These are phyloP conservation scores for Parthenolecanium corni DNA, from an alignment of 2,888 invertebrate genomes.

Conservation along the genomic window DNA sequence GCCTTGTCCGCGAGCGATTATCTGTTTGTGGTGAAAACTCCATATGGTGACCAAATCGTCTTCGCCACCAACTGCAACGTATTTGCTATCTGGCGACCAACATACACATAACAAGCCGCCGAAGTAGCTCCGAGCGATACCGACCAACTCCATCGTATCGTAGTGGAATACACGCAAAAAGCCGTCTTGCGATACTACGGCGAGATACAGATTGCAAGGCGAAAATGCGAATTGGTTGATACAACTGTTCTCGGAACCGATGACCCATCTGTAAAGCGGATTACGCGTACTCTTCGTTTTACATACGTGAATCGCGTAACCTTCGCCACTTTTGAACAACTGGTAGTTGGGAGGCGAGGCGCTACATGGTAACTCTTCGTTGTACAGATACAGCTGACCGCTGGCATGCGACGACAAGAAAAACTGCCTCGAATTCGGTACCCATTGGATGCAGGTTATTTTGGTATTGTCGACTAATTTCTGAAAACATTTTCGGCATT, in stretches of 20 bases:
- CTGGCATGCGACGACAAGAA: slow-evolving; percentile 92
- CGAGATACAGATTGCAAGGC: slow-evolving; percentile 83
- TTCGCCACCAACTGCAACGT: slow-evolving; percentile 94
- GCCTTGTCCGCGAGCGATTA: slow-evolving; percentile 94
- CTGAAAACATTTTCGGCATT: slow-evolving; percentile 45
- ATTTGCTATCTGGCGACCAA: slow-evolving; percentile 94
- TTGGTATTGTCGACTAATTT: slow-evolving; percentile 84
- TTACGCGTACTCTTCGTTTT: slow-evolving; percentile 93
- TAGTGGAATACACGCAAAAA: slow-evolving; percentile 92
- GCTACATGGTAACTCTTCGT: slow-evolving; percentile 85
- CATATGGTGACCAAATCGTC: slow-evolving; percentile 97
- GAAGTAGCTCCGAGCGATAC: slow-evolving; percentile 90
- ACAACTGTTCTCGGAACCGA: slow-evolving; percentile 65
- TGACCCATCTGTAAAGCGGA: slow-evolving; percentile 83
- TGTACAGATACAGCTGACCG: slow-evolving; percentile 94
- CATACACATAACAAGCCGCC: slow-evolving; percentile 94
- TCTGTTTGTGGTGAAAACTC: slow-evolving; percentile 81
- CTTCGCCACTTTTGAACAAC: slow-evolving; percentile 86
- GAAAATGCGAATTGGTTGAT: slow-evolving; percentile 97
- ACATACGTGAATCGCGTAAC: slow-evolving; percentile 87
- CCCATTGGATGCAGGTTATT: slow-evolving; percentile 95
- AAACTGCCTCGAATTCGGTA: slow-evolving; percentile 85
- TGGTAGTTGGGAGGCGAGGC: slow-evolving; percentile 88
- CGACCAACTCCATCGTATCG: slow-evolving; percentile 90
- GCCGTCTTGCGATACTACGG: slow-evolving; percentile 89